Evolutionary conservation across 2,797 vertebrate species (phyloP).

Genomic region (Todus mexicanus): DNA sequence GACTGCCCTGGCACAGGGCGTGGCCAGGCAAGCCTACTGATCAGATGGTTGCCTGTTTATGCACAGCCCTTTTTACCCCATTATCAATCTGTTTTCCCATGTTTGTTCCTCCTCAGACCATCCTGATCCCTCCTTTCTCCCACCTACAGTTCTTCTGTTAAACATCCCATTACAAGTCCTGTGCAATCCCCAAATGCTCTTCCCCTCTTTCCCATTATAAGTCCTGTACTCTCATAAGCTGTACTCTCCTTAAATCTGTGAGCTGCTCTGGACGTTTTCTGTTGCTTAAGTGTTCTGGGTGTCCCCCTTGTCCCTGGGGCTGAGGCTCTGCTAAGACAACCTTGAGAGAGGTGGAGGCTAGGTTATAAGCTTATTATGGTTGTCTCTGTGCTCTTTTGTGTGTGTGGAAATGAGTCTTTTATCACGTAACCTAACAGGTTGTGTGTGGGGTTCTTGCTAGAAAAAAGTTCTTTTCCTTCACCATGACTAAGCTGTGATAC

Average conservation of each 20-base stretch:
- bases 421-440: neutral
- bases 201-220: neutral
- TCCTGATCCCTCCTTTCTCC: neutral
- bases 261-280: neutral
- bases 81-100: neutral
- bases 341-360: neutral
- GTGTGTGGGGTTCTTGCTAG: neutral
- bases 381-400: neutral
- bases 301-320: neutral
- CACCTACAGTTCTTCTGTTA: neutral
- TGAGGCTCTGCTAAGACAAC: neutral
- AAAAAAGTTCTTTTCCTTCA: neutral
- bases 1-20: neutral
- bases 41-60: neutral
- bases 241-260: neutral
- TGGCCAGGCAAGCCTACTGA: neutral
- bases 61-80: neutral
- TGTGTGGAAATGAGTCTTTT: neutral
- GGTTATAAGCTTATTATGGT: accelerated
- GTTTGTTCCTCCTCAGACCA: neutral
- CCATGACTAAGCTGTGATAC: neutral
- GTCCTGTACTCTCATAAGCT: neutral
- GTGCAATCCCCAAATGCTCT: neutral
- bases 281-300: neutral
- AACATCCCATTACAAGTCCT: neutral